Percentiles rank a stretch among this genome's conserved stretches.
phyloP scores from a whole-genome alignment of 2,797 vertebrate species.

The Poeciliopsis turneri region DNA sequence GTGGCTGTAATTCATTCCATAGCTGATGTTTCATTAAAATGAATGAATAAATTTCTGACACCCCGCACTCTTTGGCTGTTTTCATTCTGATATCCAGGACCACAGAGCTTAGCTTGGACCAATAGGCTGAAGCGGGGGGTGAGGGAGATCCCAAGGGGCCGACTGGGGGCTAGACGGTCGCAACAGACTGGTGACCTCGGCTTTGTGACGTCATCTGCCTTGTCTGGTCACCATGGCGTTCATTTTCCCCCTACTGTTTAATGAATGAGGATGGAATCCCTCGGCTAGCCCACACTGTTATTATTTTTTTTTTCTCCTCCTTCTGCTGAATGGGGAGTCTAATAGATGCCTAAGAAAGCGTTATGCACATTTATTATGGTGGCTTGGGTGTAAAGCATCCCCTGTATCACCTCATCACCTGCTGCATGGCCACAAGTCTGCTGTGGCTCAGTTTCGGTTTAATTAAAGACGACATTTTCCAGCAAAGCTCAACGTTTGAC shows the following conservation, averaged over 20 bases:
- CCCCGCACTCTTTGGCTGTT: conserved; percentile 41
- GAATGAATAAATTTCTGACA: conserved; percentile 51
- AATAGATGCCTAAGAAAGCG: conserved; percentile 24
- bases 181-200: conserved; percentile 77
- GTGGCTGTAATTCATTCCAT: conserved; percentile 22
- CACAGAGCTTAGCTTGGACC: conserved; percentile 54
- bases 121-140: conserved; percentile 46
- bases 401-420: conserved; percentile 16
- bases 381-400: conserved; percentile 24
- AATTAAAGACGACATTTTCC: conserved; percentile 41
- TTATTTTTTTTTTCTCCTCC: conserved; percentile 13
- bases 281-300: conserved; percentile 41
- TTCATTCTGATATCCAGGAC: conserved; percentile 60
- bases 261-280: conserved; percentile 60
- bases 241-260: conserved; percentile 70
- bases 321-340: conserved; percentile 21
- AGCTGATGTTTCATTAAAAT: conserved; percentile 47
- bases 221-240: conserved; percentile 74
- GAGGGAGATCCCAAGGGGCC: conserved; percentile 69
- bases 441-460: conserved; percentile 18
- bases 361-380: conserved; percentile 20
- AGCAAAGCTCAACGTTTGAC: conserved; percentile 19
- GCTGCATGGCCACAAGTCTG: conserved; percentile 18
- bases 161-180: conserved; percentile 71
- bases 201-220: conserved; percentile 75